Evolutionary conservation across 35 echinoderm and acorn worm genomes (phyloP).

Genomic region (Diadema setosum): DNA sequence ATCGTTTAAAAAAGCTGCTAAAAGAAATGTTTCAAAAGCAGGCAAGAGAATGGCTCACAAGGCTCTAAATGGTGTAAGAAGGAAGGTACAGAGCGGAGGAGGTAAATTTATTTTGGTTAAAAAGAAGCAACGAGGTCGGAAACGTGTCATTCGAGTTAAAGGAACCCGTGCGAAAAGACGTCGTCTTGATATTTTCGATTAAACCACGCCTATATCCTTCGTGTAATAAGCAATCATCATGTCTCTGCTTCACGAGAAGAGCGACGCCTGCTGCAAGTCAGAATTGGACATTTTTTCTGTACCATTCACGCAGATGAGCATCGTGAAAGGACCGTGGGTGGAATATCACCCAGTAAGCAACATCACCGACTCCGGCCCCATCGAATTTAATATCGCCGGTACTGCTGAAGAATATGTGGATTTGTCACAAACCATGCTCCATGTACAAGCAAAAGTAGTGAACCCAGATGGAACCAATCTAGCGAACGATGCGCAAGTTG

Average conservation of each 20-base stretch:
- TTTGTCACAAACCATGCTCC: constrained; percentile 40
- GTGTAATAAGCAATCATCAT: background rate
- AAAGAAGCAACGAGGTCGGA: background rate
- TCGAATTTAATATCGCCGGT: constrained; percentile 62
- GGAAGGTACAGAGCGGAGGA: background rate
- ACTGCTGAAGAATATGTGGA: constrained; percentile 53
- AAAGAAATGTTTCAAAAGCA: background rate
- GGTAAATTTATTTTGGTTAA: background rate
- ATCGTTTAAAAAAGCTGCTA: background rate
- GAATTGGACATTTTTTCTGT: constrained; percentile 62
- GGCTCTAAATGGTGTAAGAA: background rate
- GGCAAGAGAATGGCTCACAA: background rate
- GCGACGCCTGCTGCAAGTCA: constrained; percentile 26
- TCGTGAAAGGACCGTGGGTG: constrained; percentile 45
- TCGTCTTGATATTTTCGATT: constrained; percentile 19
- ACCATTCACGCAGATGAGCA: constrained; percentile 43
- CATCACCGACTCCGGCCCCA: constrained; percentile 31
- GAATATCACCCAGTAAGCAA: constrained; percentile 57
- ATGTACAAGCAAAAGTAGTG: constrained; percentile 33
- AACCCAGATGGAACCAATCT: background rate
- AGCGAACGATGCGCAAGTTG: constrained; percentile 16
- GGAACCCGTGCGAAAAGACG: background rate
- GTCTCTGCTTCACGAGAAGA: constrained; percentile 46
- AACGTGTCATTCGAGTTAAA: background rate
- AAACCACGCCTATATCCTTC: background rate